Base-by-base conservation (phyloP, 2,113 vertebrate species). In the Trachemys scripta region DNA sequence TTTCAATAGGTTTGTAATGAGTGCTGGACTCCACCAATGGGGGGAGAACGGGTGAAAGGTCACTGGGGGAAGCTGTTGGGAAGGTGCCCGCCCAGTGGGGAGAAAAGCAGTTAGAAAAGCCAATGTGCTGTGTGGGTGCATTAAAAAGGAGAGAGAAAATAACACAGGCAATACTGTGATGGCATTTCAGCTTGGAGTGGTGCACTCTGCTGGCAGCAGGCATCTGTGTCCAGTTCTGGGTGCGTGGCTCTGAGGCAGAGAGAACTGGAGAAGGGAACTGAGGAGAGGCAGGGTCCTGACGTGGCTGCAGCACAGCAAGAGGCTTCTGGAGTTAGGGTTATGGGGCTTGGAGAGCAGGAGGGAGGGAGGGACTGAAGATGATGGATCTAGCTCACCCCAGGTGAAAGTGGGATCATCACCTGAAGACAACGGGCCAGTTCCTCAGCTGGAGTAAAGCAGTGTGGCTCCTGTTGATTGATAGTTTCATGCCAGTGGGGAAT, bases 21-120 rank as follows among this genome's bases (percentile, higher is more conserved):
- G 17, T 13, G 12, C 20, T 54, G 54, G 0, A 3, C 49, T 80
- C 50, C 62, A 4, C 24, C 0, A 12, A 59, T 0, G 31, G 50
- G 22, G 81, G 38, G 29, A 50, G 1, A 1, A 51, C 31, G 82
- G 80, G 53, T 72, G 90, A 90, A n/a, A 59, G 87, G 78, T 6
- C 5, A 10, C 22, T 62, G 75, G 9, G 25, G 85, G 47, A 27
- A 62, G 6, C 10, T 54, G 17, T 62, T 17, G 2, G 13, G 62
- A 85, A 75, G 84, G 79, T 31, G 22, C 45, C 65, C 80, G 80
- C 62, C n/a, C 12, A 2, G 49, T 10, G 10, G 25, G 83, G 80
- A 87, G 62, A 59, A 91, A n/a, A n/a, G 57, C 5, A 1, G 59
- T 79, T 65, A 11, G 12, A 9, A 13, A 84, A 47, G 27, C 29